phyloP scores from a whole-genome alignment of 1,140 invertebrate genomes.

The Grapholita molesta region DNA sequence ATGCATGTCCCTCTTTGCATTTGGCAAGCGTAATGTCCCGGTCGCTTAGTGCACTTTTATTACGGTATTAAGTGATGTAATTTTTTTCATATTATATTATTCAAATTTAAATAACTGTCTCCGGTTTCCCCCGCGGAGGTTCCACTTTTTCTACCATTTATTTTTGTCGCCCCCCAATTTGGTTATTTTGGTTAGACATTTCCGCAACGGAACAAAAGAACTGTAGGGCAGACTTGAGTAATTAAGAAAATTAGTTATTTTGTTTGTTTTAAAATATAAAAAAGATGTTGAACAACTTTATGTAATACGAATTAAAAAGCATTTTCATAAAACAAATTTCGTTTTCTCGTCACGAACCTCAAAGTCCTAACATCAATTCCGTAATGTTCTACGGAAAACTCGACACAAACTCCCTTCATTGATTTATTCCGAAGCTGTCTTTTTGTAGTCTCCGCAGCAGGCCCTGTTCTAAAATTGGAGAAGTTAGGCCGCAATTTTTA shows the following conservation, averaged over 20 bases:
- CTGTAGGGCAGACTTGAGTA: conserved; percentile 25
- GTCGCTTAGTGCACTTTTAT: conserved; percentile 79
- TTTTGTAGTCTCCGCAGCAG: conserved; percentile 31
- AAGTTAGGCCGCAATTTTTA: conserved; percentile 75
- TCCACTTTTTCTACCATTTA: conserved; percentile 65
- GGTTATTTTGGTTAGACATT: conserved; percentile 65
- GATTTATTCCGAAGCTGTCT: conserved; percentile 15
- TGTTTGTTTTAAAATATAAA: not conserved
- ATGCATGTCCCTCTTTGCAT: conserved; percentile 67
- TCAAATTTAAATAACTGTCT: conserved; percentile 80
- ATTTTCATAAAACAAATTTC: not conserved
- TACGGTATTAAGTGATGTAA: conserved; percentile 80
- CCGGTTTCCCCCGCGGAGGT: conserved; percentile 69
- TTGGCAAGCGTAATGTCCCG: conserved; percentile 74
- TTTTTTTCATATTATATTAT: conserved; percentile 80
- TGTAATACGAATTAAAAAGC: not conserved
- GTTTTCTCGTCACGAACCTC: not conserved
- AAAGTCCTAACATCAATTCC: conserved; percentile 6
- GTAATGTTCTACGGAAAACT: not conserved
- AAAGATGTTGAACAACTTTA: no score
- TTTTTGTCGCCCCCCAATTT: conserved; percentile 69
- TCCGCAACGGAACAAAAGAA: conserved; percentile 37
- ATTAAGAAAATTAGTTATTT: not conserved
- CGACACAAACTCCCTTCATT: not conserved
- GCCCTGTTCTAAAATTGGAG: conserved; percentile 58